phyloP scores from a whole-genome alignment of 2,888 invertebrate genomes.

The Sericinus montela region DNA sequence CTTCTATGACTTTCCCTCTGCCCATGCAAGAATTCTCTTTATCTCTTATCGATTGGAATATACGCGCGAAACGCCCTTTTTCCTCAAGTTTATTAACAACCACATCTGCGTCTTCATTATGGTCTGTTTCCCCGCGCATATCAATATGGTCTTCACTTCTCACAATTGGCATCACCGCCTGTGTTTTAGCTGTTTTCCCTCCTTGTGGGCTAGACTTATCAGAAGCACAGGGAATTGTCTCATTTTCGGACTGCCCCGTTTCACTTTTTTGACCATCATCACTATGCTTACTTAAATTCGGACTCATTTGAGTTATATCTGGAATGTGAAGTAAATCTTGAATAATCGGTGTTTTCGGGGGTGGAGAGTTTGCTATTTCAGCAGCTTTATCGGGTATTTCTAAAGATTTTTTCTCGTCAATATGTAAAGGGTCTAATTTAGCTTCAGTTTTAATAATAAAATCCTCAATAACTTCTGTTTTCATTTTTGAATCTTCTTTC shows the following conservation, averaged over 20 bases:
- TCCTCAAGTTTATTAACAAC: conserved; percentile 58
- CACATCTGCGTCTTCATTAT: conserved; percentile 55
- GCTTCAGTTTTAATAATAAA: conserved; percentile 54
- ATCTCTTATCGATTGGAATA: conserved; percentile 65
- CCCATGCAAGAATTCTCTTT: conserved; percentile 73
- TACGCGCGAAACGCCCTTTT: conserved; percentile 62
- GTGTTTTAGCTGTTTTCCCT: conserved; percentile 63
- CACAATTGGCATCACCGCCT: conserved; percentile 72
- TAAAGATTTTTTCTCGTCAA: conserved; percentile 50
- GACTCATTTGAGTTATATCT: conserved; percentile 62
- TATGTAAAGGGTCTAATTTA: conserved; percentile 43
- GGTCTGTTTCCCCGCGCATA: conserved; percentile 35
- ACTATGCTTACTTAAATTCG: conserved; percentile 61
- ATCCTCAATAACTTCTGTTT: conserved; percentile 55
- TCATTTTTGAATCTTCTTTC: conserved; percentile 41
- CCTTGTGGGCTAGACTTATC: conserved; percentile 70
- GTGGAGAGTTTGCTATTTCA: conserved; percentile 58
- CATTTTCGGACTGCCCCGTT: conserved; percentile 67
- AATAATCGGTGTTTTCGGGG: conserved; percentile 65
- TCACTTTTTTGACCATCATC: conserved; percentile 70
- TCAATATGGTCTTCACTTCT: conserved; percentile 67
- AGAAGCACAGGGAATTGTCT: conserved; percentile 70
- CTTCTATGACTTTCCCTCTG: conserved; percentile 71
- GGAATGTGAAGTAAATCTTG: conserved; percentile 64
- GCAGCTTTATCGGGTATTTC: conserved; percentile 52